A percentile compares a stretch with the other conserved stretches of the same genome.
Evolutionary conservation across 2,113 vertebrate species (phyloP).

Genomic region (Climacteris rufus): DNA sequence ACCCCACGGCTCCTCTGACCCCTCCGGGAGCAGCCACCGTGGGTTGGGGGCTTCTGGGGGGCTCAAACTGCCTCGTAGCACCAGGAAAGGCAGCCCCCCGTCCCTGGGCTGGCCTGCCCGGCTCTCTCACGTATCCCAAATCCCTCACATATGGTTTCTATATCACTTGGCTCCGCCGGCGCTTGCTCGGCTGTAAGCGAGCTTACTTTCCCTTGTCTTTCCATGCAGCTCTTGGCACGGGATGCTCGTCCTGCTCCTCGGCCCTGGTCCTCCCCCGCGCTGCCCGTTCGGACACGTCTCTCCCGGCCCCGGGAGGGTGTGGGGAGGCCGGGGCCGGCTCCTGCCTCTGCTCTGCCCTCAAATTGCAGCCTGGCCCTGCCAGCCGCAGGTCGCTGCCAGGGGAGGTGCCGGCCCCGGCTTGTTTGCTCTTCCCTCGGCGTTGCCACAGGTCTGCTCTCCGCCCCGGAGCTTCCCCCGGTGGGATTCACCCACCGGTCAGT

Average conservation of each 20-base stretch:
- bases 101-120: neutral
- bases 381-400: neutral
- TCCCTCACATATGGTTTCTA: conserved; percentile 54
- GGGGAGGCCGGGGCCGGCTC: neutral
- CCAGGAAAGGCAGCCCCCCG: neutral
- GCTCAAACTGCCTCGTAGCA: neutral
- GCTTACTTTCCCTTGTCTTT: conserved; percentile 50
- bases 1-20: accelerated
- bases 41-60: neutral
- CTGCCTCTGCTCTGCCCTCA: conserved; percentile 39
- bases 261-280: conserved; percentile 18
- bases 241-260: neutral
- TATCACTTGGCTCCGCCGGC: conserved; percentile 33
- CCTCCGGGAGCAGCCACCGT: accelerated
- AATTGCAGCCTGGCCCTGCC: conserved; percentile 45
- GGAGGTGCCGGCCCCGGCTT: conserved; percentile 15
- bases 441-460: neutral
- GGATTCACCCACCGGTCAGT: neutral
- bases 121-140: conserved; percentile 33
- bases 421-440: neutral
- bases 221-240: conserved; percentile 32
- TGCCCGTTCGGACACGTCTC: conserved; percentile 49
- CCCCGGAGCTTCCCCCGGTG: neutral
- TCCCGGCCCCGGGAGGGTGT: neutral
- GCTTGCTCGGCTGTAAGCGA: conserved; percentile 14